phyloP scores from a whole-genome alignment of 2,797 vertebrate species.

The Alca torda region DNA sequence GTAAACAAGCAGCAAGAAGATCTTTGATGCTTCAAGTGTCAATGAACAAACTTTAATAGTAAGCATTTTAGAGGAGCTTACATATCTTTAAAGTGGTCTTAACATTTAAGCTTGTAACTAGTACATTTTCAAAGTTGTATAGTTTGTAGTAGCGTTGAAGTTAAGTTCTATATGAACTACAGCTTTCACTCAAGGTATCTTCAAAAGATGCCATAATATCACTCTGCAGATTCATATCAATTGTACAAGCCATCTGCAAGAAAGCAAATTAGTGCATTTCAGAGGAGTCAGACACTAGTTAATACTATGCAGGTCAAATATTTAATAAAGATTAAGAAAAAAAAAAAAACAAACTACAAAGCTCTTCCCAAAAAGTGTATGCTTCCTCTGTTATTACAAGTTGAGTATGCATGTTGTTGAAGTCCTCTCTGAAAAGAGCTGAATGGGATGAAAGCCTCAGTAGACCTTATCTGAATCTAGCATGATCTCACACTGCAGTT shows the following conservation, averaged over 20 bases:
- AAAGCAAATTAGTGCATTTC: background rate
- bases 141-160: background rate
- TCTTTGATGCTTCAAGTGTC: background rate
- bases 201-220: slow-evolving; percentile 93
- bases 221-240: slow-evolving; percentile 89
- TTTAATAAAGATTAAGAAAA: background rate
- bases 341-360: background rate
- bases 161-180: background rate
- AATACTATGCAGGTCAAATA: background rate
- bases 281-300: background rate
- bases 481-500: background rate
- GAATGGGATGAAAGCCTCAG: background rate
- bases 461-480: background rate
- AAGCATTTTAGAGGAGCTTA: background rate
- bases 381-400: background rate
- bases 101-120: background rate
- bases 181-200: slow-evolving; percentile 80
- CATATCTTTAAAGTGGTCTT: background rate
- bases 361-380: background rate
- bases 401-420: background rate
- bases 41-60: background rate
- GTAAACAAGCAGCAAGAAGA: background rate
- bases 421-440: background rate
- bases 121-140: background rate
- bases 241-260: slow-evolving; percentile 82